A percentile compares a stretch with the other conserved stretches of the same genome.
Evolutionary conservation across 1,140 invertebrate species (phyloP).

Genomic region (Drosophila bocki): DNA sequence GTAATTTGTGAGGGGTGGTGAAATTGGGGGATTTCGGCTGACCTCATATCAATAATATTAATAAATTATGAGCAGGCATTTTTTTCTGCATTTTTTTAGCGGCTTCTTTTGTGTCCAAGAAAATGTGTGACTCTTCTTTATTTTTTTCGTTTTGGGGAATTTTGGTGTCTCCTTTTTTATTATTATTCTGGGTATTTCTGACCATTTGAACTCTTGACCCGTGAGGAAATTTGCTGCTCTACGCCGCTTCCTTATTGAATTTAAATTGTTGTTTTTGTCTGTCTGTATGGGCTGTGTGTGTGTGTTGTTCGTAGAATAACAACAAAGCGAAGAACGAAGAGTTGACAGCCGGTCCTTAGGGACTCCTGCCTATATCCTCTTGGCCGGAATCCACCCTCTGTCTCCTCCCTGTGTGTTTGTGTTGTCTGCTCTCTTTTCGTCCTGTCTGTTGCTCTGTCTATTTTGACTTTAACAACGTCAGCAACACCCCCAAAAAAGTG

Average conservation of each 20-base stretch:
- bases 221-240: conserved; percentile 14
- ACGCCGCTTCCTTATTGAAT: conserved; percentile 63
- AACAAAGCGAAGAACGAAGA: conserved; percentile 16
- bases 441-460: conserved; percentile 59
- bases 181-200: conserved; percentile 42
- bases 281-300: conserved; percentile 1
- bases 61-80: conserved; percentile 66
- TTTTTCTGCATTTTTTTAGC: conserved; percentile 26
- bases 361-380: conserved; percentile 31
- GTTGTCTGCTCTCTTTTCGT: conserved; percentile 29
- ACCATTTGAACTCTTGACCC: conserved; percentile 47
- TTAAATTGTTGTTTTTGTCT: conserved; percentile 59
- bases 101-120: conserved; percentile 29
- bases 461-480: conserved; percentile 81
- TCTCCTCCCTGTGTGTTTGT: conserved; percentile 1
- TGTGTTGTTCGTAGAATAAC: conserved; percentile 12
- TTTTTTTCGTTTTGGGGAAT: background rate
- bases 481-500: conserved; percentile 69
- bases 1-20: conserved; percentile 71
- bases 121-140: conserved; percentile 36
- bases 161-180: conserved; percentile 30
- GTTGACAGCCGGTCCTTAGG: conserved; percentile 37
- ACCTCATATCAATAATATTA: conserved; percentile 68
- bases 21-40: conserved; percentile 26
- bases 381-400: conserved; percentile 60